phyloP scores from a whole-genome alignment of 1,140 invertebrate genomes.

The Diabrotica virgifera region DNA sequence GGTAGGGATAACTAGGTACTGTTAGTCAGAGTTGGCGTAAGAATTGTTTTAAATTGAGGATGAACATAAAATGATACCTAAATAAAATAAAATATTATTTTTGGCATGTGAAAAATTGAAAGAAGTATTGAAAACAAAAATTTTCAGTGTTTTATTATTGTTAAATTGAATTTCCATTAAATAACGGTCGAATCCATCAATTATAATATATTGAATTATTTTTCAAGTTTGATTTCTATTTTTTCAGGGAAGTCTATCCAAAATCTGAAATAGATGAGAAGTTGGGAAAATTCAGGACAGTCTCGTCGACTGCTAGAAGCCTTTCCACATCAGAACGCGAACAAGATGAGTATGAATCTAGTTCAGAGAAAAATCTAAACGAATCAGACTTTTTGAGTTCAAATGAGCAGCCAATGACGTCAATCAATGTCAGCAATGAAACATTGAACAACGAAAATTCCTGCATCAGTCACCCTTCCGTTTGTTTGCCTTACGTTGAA shows the following conservation, averaged over 20 bases:
- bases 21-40: too few species aligned
- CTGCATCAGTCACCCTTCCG: conserved; percentile 13
- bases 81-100: too few species aligned
- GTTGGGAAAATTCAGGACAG: conserved; percentile 63
- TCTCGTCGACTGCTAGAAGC: conserved; percentile 45
- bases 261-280: conserved; percentile 62
- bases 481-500: conserved; percentile 29
- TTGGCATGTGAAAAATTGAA: too few species aligned
- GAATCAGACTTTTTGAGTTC: conserved; percentile 19
- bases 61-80: too few species aligned
- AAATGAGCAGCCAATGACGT: conserved; percentile 27
- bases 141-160: too few species aligned
- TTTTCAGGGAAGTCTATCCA: conserved; percentile 65
- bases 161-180: too few species aligned
- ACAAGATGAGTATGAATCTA: conserved; percentile 27
- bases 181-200: too few species aligned
- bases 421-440: conserved; percentile 21
- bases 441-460: conserved; percentile 18
- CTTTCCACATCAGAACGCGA: conserved; percentile 23
- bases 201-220: not conserved
- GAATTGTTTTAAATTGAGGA: too few species aligned
- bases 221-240: too few species aligned
- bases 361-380: conserved; percentile 15
- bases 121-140: too few species aligned
- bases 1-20: too few species aligned